Evolutionary conservation across 1,140 invertebrate genomes (phyloP).

Genomic region (Bacillus rossius): DNA sequence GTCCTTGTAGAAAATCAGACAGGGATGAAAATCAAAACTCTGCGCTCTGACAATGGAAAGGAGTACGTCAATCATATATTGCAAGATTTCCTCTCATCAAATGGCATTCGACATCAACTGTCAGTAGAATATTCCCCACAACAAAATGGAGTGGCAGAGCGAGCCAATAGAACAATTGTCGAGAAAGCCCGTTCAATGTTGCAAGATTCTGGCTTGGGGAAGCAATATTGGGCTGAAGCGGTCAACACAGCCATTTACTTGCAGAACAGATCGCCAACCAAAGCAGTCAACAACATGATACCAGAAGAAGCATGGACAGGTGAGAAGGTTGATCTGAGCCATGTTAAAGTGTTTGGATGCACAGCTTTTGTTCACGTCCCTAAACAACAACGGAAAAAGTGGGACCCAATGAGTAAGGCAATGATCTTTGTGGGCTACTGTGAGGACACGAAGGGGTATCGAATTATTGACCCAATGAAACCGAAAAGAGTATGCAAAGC

Average conservation of each 20-base stretch:
- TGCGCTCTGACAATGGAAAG: background rate
- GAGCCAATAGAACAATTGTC: conserved; percentile 13
- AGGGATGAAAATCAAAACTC: background rate
- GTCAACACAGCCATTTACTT: conserved; percentile 7
- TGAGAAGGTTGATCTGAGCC: background rate
- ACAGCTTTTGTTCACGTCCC: conserved; percentile 28
- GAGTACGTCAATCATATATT: background rate
- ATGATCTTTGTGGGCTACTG: background rate
- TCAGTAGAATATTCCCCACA: background rate
- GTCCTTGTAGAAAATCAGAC: background rate
- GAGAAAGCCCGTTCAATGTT: conserved; percentile 2
- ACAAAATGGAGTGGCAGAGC: conserved; percentile 19
- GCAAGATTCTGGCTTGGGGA: conserved; percentile 17
- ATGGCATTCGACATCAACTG: background rate
- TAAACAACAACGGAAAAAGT: conserved; percentile 21
- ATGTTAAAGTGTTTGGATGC: conserved; percentile 24
- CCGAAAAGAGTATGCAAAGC: background rate
- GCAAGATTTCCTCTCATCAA: conserved; percentile 9
- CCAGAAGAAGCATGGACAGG: conserved; percentile 1
- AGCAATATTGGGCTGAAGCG: conserved; percentile 2
- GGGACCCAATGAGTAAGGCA: conserved; percentile 19
- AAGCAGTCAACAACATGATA: background rate
- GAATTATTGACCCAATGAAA: background rate
- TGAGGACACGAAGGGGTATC: background rate
- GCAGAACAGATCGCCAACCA: background rate